Percentiles rank a stretch among this genome's conserved stretches.
Evolutionary conservation across 2,113 vertebrate genomes (phyloP).

Genomic region (Psophia crepitans): DNA sequence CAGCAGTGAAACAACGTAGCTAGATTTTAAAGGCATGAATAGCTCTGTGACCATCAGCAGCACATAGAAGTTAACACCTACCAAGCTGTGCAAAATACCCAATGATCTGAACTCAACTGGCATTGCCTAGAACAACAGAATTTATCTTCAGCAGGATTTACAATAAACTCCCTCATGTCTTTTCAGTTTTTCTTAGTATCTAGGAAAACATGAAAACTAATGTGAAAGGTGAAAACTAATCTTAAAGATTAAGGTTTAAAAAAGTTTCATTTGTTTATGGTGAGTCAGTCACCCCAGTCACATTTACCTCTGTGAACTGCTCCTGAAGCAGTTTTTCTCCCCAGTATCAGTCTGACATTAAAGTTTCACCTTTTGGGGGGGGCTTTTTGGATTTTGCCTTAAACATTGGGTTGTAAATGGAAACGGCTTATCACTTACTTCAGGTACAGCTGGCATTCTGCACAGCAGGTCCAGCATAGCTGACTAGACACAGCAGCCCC

Average conservation of each 20-base stretch:
- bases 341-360: background rate
- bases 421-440: background rate
- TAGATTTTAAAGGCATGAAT: background rate
- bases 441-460: background rate
- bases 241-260: background rate
- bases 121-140: background rate
- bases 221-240: background rate
- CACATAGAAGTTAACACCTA: background rate
- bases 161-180: background rate
- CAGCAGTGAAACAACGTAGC: background rate
- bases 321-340: background rate
- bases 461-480: background rate
- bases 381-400: background rate
- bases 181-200: background rate
- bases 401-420: background rate
- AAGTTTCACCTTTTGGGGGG: background rate
- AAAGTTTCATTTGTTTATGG: background rate
- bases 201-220: background rate
- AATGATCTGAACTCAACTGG: background rate
- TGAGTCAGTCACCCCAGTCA: background rate
- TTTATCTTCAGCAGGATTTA: background rate
- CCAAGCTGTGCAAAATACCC: background rate
- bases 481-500: background rate
- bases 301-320: background rate
- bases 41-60: background rate